Percentiles rank a stretch among this genome's conserved stretches.
phyloP scores from a whole-genome alignment of 2,888 invertebrate genomes.

The Stenodera caucasica region DNA sequence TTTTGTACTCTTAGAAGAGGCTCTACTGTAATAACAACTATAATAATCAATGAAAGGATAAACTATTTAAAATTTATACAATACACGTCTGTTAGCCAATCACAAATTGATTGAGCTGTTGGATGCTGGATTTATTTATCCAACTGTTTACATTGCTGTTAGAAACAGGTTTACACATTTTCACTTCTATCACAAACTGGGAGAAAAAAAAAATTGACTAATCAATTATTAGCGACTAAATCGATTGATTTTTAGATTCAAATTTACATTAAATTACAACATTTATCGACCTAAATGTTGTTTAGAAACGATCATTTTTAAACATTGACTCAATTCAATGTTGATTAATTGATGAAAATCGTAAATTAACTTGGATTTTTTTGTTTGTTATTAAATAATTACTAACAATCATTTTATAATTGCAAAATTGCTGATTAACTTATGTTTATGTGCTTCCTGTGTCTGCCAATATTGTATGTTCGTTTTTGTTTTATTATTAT shows the following conservation, averaged over 20 bases:
- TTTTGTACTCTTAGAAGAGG: no score
- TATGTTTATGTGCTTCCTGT: constrained; percentile 45
- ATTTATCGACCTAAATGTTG: no score
- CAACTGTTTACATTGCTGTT: neutral
- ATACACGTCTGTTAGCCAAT: neutral
- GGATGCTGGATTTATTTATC: neutral
- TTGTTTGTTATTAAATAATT: neutral
- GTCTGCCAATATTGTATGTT: constrained; percentile 54
- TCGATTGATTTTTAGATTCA: no score
- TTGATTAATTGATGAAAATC: neutral
- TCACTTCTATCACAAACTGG: neutral
- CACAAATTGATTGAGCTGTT: constrained; percentile 5
- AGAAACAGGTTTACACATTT: neutral
- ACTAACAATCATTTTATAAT: neutral
- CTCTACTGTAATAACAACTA: no score
- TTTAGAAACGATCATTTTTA: no score
- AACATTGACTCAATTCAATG: no score
- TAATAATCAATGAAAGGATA: no score
- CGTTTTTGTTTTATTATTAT: constrained; percentile 19
- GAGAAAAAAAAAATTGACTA: neutral
- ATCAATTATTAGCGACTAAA: neutral
- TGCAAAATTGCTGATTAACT: constrained; percentile 2
- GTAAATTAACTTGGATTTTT: neutral
- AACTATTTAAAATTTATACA: neutral
- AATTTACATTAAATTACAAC: no score